Percentiles rank a stretch among this genome's conserved stretches.
Conservation (phyloP, 1,140 invertebrate species). For the Euura lappo region DNA sequence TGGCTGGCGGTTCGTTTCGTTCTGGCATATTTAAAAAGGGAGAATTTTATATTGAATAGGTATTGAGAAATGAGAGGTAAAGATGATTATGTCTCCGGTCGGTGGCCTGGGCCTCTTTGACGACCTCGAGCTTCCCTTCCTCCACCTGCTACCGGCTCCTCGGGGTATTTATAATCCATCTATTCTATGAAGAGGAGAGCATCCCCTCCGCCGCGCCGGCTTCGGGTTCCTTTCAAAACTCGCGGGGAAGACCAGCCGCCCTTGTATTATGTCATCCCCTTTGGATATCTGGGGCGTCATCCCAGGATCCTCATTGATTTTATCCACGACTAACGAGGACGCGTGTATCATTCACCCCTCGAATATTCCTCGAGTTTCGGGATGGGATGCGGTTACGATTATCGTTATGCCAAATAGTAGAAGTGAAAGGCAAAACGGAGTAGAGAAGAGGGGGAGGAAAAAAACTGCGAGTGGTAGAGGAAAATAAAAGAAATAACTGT, state of each 20-base stretch:
- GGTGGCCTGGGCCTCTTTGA: background rate
- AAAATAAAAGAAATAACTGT: no score
- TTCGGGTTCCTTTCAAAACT: background rate
- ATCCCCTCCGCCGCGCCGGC: background rate
- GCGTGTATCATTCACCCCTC: background rate
- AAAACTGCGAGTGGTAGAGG: no score
- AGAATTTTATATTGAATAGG: no score
- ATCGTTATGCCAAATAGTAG: no score
- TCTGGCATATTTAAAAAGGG: no score
- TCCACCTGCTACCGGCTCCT: no score
- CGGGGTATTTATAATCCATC: background rate
- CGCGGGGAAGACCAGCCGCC: no score
- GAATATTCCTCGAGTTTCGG: background rate
- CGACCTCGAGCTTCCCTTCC: background rate
- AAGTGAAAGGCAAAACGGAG: no score
- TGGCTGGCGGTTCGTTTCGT: no score
- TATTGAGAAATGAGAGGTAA: slow-evolving; percentile 1
- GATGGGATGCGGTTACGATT: background rate
- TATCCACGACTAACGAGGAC: slow-evolving; percentile 3
- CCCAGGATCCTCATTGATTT: background rate
- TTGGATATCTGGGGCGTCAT: background rate
- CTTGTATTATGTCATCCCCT: background rate
- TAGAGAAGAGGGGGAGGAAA: no score
- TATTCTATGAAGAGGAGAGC: background rate
- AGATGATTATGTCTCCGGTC: background rate